phyloP scores from a whole-genome alignment of 1,140 invertebrate genomes.

The Macrotrachela quadricornifera region DNA sequence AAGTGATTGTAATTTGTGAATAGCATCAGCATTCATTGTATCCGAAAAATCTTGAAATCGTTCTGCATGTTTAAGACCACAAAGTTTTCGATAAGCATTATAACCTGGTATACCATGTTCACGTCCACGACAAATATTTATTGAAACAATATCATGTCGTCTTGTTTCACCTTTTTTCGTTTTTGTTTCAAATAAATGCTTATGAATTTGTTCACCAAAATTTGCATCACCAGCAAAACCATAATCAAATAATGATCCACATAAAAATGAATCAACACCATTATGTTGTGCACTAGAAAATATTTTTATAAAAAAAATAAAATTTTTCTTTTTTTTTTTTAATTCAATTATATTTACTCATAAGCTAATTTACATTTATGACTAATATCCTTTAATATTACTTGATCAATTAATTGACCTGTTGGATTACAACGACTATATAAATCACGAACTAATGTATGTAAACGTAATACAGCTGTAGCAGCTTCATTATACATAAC shows the following conservation, averaged over 20 bases:
- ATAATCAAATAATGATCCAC: neutral
- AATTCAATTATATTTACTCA: no score
- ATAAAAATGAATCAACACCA: conserved; percentile 1
- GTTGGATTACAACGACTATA: no score
- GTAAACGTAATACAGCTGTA: no score
- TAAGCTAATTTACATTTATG: no score
- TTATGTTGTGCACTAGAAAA: neutral
- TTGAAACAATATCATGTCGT: conserved; percentile 69
- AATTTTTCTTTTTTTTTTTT: no score
- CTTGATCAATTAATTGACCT: no score
- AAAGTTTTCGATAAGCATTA: conserved; percentile 58
- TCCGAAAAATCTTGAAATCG: conserved; percentile 58
- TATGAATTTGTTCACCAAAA: neutral
- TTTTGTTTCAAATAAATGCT: conserved; percentile 6
- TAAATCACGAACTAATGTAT: no score
- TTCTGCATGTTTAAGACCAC: conserved; percentile 55
- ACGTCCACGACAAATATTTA: conserved; percentile 79
- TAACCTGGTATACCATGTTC: conserved; percentile 84
- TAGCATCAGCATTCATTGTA: neutral
- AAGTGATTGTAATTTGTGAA: no score
- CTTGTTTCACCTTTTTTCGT: neutral
- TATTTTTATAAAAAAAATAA: no score
- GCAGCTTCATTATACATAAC: no score
- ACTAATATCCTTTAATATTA: no score
- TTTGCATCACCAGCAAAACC: neutral